phyloP scores from a whole-genome alignment of 2,113 vertebrate genomes.

The Scortum barcoo region DNA sequence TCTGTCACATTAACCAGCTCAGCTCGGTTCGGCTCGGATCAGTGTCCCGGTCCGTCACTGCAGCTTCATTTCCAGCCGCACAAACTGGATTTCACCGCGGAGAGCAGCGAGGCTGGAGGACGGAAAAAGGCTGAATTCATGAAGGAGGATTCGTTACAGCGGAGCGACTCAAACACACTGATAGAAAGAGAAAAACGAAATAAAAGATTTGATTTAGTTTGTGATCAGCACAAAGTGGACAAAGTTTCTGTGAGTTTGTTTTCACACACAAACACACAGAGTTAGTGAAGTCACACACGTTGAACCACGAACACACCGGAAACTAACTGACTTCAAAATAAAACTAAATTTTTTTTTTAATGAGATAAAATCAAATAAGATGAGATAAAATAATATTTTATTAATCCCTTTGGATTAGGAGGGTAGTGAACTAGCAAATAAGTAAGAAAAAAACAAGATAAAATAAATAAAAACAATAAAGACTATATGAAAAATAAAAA shows the following conservation, averaged over 20 bases:
- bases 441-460: no score
- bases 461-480: no score
- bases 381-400: no score
- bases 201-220: background rate
- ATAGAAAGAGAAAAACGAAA: background rate
- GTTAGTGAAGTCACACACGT: no score
- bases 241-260: background rate
- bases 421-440: no score
- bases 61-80: background rate
- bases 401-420: no score
- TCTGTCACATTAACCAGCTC: background rate
- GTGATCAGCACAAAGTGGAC: background rate
- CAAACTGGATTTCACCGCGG: background rate
- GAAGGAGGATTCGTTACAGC: background rate
- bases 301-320: background rate
- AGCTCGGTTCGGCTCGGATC: background rate
- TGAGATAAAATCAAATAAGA: no score
- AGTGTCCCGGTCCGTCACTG: background rate
- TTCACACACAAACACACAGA: no score
- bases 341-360: no score
- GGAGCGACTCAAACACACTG: background rate
- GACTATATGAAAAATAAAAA: no score
- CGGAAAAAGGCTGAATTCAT: no score
- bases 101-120: no score
- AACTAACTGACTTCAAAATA: background rate